Evolutionary conservation across 2,113 vertebrate species (phyloP), one percentile per base, ranked within the genome.

Genomic region (Rhinogobius similis): DNA sequence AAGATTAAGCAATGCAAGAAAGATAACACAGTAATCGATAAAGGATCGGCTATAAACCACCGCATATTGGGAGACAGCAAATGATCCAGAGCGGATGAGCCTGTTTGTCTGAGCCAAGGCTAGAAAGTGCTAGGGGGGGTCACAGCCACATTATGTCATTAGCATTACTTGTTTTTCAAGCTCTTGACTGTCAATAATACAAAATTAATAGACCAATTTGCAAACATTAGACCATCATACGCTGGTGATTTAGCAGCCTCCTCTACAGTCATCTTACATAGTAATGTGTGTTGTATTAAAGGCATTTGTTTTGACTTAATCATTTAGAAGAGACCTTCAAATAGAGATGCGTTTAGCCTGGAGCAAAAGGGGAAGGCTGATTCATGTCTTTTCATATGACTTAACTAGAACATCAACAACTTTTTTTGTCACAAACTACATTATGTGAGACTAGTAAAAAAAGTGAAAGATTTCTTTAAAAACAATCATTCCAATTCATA

Each of bases 11-110:
- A 90, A 90, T 86, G 80, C 79, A 76, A 86, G 87, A 85, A 84
- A 91, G 89, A 92, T 90, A 92, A 91, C 89, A 85, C 70, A 84
- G 87, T 89, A 91, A 94, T 93, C 92, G 88, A 93, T 92, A 93
- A 86, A 79, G 82, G 76, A 91, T 91, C 78, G 76, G 87, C 91
- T 91, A 89, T 86, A 88, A 93, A 91, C 88, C 89, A 83, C 83
- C 79, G 80, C 78, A 83, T 90, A 92, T 89, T 88, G 82, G 74
- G 89, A 88, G 87, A 87, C 84, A 73, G 89, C 87, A 93, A 91
- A 94, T 92, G 91, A 93, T 91, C 90, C 83, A 87, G 79, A 84
- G 87, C 82, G 91, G 90, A 91, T 84, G 90, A 86, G 80, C 73
- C 79, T 70, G 82, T 88, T 88, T 90, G 90, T 90, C 83, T 82